Conservation (phyloP, 2,888 invertebrate genomes). For the Noctua pronuba region DNA sequence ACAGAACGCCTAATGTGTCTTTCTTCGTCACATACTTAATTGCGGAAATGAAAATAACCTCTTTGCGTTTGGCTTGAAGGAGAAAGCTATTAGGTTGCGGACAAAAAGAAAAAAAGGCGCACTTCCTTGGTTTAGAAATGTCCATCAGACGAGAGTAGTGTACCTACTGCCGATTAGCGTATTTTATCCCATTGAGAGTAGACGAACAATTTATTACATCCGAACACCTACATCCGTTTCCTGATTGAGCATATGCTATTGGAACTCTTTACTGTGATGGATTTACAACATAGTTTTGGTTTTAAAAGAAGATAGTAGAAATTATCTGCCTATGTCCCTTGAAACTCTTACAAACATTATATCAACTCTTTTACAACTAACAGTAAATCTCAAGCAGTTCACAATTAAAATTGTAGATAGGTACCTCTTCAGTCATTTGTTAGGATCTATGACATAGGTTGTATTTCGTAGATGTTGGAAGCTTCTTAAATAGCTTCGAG, state of each 20-base stretch:
- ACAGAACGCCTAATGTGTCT: slow-evolving; percentile 31
- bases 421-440: not conserved
- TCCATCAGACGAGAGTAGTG: slow-evolving; percentile 71
- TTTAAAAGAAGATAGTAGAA: not conserved
- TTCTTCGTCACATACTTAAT: slow-evolving; percentile 63
- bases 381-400: not conserved
- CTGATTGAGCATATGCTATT: slow-evolving; percentile 19
- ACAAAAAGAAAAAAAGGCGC: slow-evolving; percentile 72
- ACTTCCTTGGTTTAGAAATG: slow-evolving; percentile 77
- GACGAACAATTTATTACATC: slow-evolving; percentile 50
- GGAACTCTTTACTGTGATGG: slow-evolving; percentile 6
- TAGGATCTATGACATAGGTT: not conserved
- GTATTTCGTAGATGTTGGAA: not conserved
- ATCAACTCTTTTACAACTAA: not conserved
- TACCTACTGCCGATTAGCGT: slow-evolving; percentile 54
- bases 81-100: slow-evolving; percentile 71
- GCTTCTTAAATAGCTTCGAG: not conserved
- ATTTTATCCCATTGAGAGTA: slow-evolving; percentile 31
- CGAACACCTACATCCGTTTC: slow-evolving; percentile 47
- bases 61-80: slow-evolving; percentile 58
- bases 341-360: not conserved
- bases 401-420: not conserved
- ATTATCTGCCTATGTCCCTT: not conserved
- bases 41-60: slow-evolving; percentile 72
- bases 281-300: not conserved